These are phyloP conservation scores for Hermaeophaga mercurialis DNA, from an alignment of 2,888 invertebrate species.

Conservation along the genomic window DNA sequence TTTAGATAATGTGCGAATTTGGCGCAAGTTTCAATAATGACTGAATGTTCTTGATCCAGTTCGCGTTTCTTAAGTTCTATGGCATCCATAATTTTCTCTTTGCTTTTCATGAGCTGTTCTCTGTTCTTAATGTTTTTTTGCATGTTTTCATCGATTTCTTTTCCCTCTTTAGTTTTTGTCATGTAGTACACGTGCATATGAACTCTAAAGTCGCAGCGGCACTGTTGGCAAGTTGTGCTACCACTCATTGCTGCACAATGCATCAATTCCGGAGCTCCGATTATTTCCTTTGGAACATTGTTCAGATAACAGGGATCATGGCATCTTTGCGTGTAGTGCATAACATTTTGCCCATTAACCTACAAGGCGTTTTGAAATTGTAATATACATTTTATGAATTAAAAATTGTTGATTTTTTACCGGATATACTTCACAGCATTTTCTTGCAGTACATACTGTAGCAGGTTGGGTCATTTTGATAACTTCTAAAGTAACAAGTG, in stretches of 20 bases:
- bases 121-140: constrained; percentile 41
- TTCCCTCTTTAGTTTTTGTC: constrained; percentile 44
- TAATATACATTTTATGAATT: not conserved
- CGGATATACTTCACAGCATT: constrained; percentile 44
- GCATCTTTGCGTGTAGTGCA: constrained; percentile 50
- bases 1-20: constrained; percentile 52
- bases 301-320: constrained; percentile 52
- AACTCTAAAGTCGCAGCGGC: constrained; percentile 47
- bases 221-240: constrained; percentile 42
- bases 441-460: constrained; percentile 46
- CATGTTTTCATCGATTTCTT: constrained; percentile 43
- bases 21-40: constrained; percentile 46
- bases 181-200: constrained; percentile 54
- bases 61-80: constrained; percentile 38
- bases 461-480: constrained; percentile 45
- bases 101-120: constrained; percentile 39
- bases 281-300: constrained; percentile 48
- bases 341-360: constrained; percentile 46
- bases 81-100: constrained; percentile 39
- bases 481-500: constrained; percentile 45
- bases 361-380: constrained; percentile 21
- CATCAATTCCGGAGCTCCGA: constrained; percentile 48
- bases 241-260: constrained; percentile 47
- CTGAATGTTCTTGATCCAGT: constrained; percentile 44
- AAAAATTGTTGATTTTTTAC: constrained; percentile 31